Conservation (phyloP, 1,140 invertebrate species). For the Magallana ariakensis region DNA sequence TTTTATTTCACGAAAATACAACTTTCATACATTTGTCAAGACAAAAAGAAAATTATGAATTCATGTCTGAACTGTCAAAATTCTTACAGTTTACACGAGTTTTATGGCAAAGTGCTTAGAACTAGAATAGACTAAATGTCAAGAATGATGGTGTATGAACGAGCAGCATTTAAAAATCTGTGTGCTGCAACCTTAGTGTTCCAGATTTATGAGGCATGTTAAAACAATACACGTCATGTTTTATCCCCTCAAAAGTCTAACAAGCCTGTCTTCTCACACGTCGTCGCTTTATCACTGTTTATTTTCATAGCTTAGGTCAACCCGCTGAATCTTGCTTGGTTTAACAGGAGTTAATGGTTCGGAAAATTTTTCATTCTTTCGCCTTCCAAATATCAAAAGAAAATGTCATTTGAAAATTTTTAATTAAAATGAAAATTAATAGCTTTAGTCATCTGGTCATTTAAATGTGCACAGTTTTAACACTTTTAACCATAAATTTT, state of each 20-base stretch:
- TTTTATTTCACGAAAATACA: constrained; percentile 19
- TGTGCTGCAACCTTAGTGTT: constrained; percentile 18
- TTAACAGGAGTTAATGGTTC: constrained; percentile 18
- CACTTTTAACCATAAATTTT: background rate
- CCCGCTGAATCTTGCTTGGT: background rate
- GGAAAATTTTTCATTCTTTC: constrained; percentile 8
- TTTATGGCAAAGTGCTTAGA: constrained; percentile 28
- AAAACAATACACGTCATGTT: constrained; percentile 32
- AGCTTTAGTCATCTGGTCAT: constrained; percentile 17
- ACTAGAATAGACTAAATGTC: constrained; percentile 14
- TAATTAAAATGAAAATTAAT: constrained; percentile 18
- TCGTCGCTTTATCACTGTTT: constrained; percentile 33
- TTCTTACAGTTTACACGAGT: constrained; percentile 14
- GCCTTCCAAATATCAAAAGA: constrained; percentile 14
- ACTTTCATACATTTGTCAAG: constrained; percentile 5
- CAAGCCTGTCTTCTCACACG: constrained; percentile 25
- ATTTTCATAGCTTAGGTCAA: constrained; percentile 29
- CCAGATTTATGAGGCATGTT: constrained; percentile 32
- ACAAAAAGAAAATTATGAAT: constrained; percentile 29
- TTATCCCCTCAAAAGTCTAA: constrained; percentile 17
- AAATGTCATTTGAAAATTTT: background rate
- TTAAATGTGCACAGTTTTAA: constrained; percentile 10
- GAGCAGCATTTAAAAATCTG: constrained; percentile 11
- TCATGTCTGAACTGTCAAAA: constrained; percentile 31
- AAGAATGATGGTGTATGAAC: constrained; percentile 27